Evolutionary conservation across 2,797 vertebrate species (phyloP).

Genomic region (Gallinago stenura): DNA sequence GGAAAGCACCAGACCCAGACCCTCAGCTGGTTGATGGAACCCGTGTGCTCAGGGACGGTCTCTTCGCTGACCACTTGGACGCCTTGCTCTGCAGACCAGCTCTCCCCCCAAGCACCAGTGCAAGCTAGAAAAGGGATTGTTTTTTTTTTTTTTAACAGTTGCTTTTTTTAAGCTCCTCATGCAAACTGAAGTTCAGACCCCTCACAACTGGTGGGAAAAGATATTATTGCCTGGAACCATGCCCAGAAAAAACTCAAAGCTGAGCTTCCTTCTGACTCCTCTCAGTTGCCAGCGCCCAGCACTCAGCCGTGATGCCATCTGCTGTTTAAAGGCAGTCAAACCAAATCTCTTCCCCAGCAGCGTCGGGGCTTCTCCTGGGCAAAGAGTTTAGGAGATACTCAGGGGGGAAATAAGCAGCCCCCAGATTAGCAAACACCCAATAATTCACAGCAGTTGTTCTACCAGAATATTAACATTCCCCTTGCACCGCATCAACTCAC

Average conservation of each 20-base stretch:
- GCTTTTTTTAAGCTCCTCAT: neutral
- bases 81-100: neutral
- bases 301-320: constrained; percentile 1
- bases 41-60: accelerated
- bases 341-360: neutral
- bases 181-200: constrained; percentile 35
- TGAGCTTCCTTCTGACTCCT: neutral
- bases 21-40: neutral
- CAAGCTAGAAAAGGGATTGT: neutral
- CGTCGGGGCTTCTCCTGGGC: neutral
- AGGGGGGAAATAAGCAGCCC: neutral
- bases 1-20: neutral
- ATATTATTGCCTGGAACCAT: constrained; percentile 31
- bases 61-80: neutral
- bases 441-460: neutral
- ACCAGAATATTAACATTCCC: neutral
- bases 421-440: neutral
- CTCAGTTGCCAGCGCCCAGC: neutral
- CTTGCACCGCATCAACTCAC: neutral
- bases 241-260: constrained; percentile 21
- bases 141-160: neutral
- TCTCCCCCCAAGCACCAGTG: neutral
- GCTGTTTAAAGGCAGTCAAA: neutral
- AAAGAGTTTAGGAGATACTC: neutral
- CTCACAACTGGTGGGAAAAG: constrained; percentile 37